Evolutionary conservation across 2,888 invertebrate genomes (phyloP), one percentile per base, ranked within the genome.

Genomic region (Miltochrista miniata): DNA sequence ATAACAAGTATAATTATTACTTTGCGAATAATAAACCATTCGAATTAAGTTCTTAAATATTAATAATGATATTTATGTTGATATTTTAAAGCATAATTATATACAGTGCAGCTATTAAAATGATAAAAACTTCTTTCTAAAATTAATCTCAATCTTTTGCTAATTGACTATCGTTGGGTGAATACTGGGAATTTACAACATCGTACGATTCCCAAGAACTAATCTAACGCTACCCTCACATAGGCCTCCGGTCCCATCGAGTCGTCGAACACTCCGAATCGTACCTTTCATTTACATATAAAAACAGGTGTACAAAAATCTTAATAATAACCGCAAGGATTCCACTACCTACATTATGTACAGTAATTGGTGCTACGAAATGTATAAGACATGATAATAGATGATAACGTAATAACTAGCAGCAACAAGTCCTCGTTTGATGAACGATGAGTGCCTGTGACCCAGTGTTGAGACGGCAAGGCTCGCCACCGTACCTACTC

Each of bases 101-200:
- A 72, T 86, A 85, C 84, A 86, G 66, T 74, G 76, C 77, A 78
- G 70, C 69, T 73, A 76, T 79, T 76, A 79, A 72, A 77, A 69
- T 76, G 70, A 77, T 78, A 74, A 77, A 81, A 73, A 78, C 74
- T 81, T 72, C 78, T 70, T 74, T 75, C 81, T 89, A 87, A 85
- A 85, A 86, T 83, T 86, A 87, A 87, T 86, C 86, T 90, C 87
- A 82, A 83, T 85, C 83, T 83, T 70, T 86, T 78, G 74, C 89
- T 91, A 91, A 90, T 89, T 91, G 90, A 91, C 90, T 91, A 91
- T 91, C 90, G 90, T 91, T 91, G 90, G 90, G 90, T 90, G 89
- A 85, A 85, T 79, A 83, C 86, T 84, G 90, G 85, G 87, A 85
- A 81, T 61, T 31, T 59, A 61, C 51, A 54, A 64, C 58, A 71